Conservation (phyloP, 2,113 vertebrate species). For the Corythornis madagascariensis region DNA sequence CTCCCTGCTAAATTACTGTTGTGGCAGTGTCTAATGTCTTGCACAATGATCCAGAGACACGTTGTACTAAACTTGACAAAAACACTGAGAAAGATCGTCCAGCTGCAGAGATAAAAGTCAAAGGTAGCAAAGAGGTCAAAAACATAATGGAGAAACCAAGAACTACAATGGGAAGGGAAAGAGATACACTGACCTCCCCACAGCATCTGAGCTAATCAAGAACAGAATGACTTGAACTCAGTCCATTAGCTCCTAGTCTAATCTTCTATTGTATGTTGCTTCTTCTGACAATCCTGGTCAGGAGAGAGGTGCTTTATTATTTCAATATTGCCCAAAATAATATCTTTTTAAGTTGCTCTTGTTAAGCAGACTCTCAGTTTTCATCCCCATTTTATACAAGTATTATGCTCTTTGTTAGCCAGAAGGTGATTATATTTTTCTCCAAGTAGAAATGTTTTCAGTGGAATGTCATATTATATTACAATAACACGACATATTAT, state of each 20-base stretch:
- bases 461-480: background rate
- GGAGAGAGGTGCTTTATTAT: background rate
- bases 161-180: background rate
- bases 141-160: background rate
- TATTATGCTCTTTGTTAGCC: background rate
- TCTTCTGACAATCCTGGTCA: background rate
- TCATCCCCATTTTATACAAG: background rate
- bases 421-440: background rate
- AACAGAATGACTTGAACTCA: background rate
- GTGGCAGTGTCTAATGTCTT: accelerated
- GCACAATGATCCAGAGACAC: background rate
- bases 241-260: background rate
- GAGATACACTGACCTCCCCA: background rate
- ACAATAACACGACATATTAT: too few species aligned
- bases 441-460: background rate
- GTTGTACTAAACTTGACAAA: background rate
- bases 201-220: background rate
- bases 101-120: background rate
- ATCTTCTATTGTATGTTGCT: background rate
- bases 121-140: conserved; percentile 17
- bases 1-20: background rate
- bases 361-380: background rate
- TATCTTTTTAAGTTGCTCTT: background rate
- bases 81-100: background rate
- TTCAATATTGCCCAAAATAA: background rate